phyloP scores from a whole-genome alignment of 1,140 invertebrate genomes.

The Lithobius niger region DNA sequence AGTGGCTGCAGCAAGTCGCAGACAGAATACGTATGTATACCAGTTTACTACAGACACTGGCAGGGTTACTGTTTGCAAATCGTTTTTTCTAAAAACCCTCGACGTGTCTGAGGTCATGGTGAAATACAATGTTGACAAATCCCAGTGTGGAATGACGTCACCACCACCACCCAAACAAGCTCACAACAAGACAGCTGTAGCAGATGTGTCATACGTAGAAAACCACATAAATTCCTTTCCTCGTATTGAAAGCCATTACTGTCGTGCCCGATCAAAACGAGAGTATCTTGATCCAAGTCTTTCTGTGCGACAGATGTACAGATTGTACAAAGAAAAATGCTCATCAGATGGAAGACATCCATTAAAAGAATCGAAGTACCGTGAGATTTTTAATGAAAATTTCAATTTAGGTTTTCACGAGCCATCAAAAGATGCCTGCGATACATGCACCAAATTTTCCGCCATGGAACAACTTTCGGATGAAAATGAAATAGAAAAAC shows the following conservation, averaged over 20 bases:
- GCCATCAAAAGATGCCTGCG: background rate
- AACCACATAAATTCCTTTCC: background rate
- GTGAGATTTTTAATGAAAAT: too few species aligned
- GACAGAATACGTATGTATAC: background rate
- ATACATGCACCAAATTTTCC: background rate
- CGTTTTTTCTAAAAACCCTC: background rate
- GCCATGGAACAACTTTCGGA: background rate
- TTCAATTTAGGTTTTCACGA: background rate
- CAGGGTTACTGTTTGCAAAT: background rate
- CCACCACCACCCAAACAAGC: background rate
- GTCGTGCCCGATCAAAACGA: background rate
- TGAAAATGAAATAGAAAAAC: too few species aligned
- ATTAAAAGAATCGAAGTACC: too few species aligned
- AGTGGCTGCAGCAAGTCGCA: background rate
- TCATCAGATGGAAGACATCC: too few species aligned
- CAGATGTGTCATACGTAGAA: background rate
- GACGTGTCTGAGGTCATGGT: background rate
- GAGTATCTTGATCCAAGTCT: too few species aligned
- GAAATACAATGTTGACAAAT: background rate
- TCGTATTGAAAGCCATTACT: background rate
- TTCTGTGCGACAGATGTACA: too few species aligned
- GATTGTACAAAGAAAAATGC: too few species aligned
- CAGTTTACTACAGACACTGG: background rate
- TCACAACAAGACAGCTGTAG: background rate
- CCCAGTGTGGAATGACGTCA: background rate